Percentiles rank a stretch among this genome's conserved stretches.
phyloP scores from a whole-genome alignment of 2,113 vertebrate species.

The Bufo bufo region DNA sequence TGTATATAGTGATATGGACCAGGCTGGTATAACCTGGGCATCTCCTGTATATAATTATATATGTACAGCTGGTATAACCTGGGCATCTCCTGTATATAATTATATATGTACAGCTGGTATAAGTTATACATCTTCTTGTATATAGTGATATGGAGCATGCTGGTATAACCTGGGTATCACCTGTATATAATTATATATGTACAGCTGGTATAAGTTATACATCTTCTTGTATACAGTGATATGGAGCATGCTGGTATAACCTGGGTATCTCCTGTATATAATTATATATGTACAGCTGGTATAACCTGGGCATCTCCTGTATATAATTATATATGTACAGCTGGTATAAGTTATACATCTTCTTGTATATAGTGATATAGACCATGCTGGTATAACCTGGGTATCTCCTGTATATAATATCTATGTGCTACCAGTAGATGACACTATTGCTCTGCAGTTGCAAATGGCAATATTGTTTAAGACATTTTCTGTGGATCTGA shows the following conservation, averaged over 20 bases:
- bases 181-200: constrained; percentile 1
- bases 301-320: not conserved
- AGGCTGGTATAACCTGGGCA: not conserved
- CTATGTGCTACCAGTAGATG: not conserved
- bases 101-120: not conserved
- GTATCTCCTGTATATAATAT: not conserved
- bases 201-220: not conserved
- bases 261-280: not conserved
- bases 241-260: not conserved
- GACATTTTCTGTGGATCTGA: no score
- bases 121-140: not conserved
- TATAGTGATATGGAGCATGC: no score
- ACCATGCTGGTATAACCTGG: constrained; percentile 8
- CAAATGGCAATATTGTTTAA: no score
- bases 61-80: not conserved
- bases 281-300: not conserved
- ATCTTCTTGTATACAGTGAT: not conserved
- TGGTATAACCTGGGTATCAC: not conserved
- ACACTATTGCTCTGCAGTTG: not conserved
- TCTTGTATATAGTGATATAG: not conserved
- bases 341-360: not conserved
- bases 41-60: not conserved
- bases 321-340: not conserved
- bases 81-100: not conserved
- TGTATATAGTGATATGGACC: not conserved